These are phyloP conservation scores for Aphelocoma californica DNA, from an alignment of 2,797 vertebrate genomes.

Conservation along the genomic window DNA sequence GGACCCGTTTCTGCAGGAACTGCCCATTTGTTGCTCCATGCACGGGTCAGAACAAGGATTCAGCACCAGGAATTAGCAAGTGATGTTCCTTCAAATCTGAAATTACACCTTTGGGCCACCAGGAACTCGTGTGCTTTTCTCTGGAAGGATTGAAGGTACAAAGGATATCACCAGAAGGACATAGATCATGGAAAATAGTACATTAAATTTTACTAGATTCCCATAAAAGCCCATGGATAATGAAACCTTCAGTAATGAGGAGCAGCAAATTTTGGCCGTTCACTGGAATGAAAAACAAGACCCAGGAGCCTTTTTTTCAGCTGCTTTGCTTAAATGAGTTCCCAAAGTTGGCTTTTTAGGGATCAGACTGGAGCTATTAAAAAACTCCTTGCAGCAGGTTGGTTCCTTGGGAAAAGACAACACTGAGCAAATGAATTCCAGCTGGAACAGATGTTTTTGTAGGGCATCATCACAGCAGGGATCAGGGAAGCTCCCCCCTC, in stretches of 20 bases:
- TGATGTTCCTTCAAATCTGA: neutral
- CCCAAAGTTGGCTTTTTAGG: neutral
- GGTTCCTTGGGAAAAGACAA: conserved; percentile 4
- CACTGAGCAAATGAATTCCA: neutral
- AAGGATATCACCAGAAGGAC: neutral
- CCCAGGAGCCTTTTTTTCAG: conserved; percentile 23
- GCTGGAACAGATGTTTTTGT: conserved; percentile 19
- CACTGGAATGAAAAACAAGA: conserved; percentile 31
- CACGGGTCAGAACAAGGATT: neutral
- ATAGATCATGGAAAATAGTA: conserved; percentile 29
- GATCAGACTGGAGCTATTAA: neutral
- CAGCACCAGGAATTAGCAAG: neutral
- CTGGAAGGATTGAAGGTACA: neutral
- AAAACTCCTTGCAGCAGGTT: neutral
- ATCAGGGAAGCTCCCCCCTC: neutral
- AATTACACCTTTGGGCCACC: neutral
- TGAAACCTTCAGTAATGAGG: conserved; percentile 55
- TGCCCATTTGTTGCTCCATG: neutral
- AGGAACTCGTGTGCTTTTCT: conserved; percentile 2
- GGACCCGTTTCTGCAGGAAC: neutral
- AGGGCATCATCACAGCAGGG: neutral
- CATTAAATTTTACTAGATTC: conserved; percentile 47
- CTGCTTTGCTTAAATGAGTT: neutral
- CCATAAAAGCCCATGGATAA: conserved; percentile 41
- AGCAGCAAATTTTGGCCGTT: conserved; percentile 45